Percentiles rank a stretch among this genome's conserved stretches.
These are phyloP conservation scores for Apoderus coryli DNA, from an alignment of 2,888 invertebrate genomes.

Conservation along the genomic window DNA sequence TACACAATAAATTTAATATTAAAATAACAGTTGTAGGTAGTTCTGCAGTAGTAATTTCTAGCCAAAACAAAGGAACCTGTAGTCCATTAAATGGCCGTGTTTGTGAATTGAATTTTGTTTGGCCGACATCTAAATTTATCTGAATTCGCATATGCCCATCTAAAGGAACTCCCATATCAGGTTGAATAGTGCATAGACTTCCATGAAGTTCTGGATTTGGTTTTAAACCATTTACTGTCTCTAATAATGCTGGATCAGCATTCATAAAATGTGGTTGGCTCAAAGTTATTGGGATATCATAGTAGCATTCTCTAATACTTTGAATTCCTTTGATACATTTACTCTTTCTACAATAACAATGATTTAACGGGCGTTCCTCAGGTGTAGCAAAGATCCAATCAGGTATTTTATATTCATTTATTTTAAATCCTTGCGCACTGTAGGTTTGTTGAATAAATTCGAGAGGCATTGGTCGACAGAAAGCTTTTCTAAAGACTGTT, in stretches of 20 bases:
- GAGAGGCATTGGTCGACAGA: constrained; percentile 56
- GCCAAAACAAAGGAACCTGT: constrained; percentile 56
- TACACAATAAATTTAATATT: constrained; percentile 19
- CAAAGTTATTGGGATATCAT: constrained; percentile 54
- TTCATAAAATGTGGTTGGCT: constrained; percentile 48
- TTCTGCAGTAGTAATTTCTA: constrained; percentile 39
- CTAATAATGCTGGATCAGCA: constrained; percentile 41
- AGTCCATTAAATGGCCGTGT: constrained; percentile 46
- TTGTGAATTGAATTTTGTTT: constrained; percentile 43
- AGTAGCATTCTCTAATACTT: constrained; percentile 38
- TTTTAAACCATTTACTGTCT: constrained; percentile 43
- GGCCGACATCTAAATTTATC: constrained; percentile 53
- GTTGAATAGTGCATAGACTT: constrained; percentile 50
- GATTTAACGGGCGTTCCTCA: constrained; percentile 41
- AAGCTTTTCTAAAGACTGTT: constrained; percentile 53
- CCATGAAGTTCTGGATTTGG: constrained; percentile 44
- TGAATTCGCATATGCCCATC: constrained; percentile 48
- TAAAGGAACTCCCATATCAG: constrained; percentile 54
- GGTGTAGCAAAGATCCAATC: constrained; percentile 43
- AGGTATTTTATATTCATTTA: constrained; percentile 44
- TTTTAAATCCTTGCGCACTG: constrained; percentile 39
- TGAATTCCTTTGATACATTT: constrained; percentile 51
- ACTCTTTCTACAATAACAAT: constrained; percentile 49
- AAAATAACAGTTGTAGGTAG: constrained; percentile 20
- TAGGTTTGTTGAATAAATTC: constrained; percentile 29